Evolutionary conservation across 2,797 vertebrate species (phyloP), one percentile per base, ranked within the genome.

Genomic region (Intellagama lesueurii): DNA sequence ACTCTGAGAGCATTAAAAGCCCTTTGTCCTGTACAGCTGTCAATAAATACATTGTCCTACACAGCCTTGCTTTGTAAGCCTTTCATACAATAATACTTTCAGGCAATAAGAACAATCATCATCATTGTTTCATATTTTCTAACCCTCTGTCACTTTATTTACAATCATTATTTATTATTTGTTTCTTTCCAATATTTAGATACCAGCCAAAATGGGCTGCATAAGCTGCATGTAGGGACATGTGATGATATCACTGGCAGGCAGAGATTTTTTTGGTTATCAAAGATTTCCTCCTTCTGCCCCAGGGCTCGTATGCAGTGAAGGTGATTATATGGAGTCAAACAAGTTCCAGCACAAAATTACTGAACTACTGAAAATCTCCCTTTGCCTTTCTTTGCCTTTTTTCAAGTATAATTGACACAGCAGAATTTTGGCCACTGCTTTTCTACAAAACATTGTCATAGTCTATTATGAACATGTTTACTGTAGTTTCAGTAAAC

Each of bases 51-150:
- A 83, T 87, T 70, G 11, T 81, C 22, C 52, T 60, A 47, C 35
- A 73, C 35, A 69, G 60, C 19, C 19, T 2, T 77, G 32, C 22
- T 26, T 69, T 5, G 60, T 78, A 40, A 70, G 22, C 11, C 32
- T 82, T 88, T 80, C 30, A 47, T 60, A 72, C n/a, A 84, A 85
- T 30, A 49, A 66, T 44, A 19, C 69, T 87, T 92, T 49, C 44
- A 87, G 44, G 52, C 19, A 70, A 89, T 44, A 86, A 69, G 4
- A 88, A 49, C 86, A 92, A 86, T 44, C 28, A 68, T 35, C 87
- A 87, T 49, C 81, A 22, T 0, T 90, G 91, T 14, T 49, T 90
- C 87, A 7, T 85, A 49, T 76, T 86, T 86, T 60, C 17, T n/a
- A 68, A 32, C 28, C 9, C 75, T 66, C 9, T 68, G 40, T 69